These are phyloP conservation scores for Hypena proboscidalis DNA, from an alignment of 2,888 invertebrate species.

Conservation along the genomic window DNA sequence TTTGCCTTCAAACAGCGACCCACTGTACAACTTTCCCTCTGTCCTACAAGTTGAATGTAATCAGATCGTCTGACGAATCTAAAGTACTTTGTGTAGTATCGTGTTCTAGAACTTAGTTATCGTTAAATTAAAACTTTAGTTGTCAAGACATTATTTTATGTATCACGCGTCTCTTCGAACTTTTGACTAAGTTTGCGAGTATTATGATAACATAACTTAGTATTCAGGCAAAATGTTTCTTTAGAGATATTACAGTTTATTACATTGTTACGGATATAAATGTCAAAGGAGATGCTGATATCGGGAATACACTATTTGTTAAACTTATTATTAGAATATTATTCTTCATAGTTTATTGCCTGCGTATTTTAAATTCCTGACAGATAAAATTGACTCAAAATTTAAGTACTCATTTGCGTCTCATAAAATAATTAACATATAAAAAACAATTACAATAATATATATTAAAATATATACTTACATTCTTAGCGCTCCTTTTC, in stretches of 20 bases:
- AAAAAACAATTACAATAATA: no score
- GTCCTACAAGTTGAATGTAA: conserved; percentile 9
- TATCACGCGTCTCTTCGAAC: not conserved
- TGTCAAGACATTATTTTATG: conserved; percentile 2
- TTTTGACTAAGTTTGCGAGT: not conserved
- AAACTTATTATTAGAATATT: no score
- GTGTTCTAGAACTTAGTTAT: conserved; percentile 7
- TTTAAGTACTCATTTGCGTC: no score
- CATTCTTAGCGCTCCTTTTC: conserved; percentile 90
- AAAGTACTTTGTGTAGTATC: conserved; percentile 8
- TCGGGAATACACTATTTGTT: no score
- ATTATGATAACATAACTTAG: not conserved
- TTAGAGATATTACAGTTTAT: no score
- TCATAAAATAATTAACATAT: no score
- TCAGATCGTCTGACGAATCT: conserved; percentile 6
- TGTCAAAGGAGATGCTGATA: no score
- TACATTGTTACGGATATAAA: no score
- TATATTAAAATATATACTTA: conserved; percentile 81
- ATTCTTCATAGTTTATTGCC: no score
- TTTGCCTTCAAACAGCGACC: conserved; percentile 2
- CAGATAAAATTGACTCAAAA: no score
- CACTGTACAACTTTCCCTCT: conserved; percentile 4
- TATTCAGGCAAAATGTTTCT: not conserved
- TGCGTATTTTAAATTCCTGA: no score
- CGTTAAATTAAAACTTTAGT: conserved; percentile 9